These are phyloP conservation scores for Enteromius paludinosus DNA, from an alignment of 2,797 vertebrate species.

Conservation along the genomic window DNA sequence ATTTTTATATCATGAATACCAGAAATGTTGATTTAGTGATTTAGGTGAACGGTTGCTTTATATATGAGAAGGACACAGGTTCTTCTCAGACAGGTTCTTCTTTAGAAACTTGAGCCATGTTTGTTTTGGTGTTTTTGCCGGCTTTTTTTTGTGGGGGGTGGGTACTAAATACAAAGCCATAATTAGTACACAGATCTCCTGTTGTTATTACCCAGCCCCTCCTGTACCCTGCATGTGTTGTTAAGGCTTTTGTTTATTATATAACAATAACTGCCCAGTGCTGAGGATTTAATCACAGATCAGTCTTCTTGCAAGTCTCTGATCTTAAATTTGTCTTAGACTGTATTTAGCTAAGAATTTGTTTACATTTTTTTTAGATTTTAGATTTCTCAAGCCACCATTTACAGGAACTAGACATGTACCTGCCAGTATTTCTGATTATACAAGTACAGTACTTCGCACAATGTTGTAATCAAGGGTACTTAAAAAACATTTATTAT, in stretches of 20 bases:
- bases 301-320: neutral
- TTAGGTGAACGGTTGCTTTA: neutral
- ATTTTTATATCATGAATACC: neutral
- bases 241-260: conserved; percentile 9
- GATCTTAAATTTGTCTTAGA: neutral
- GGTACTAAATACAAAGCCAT: neutral
- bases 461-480: neutral
- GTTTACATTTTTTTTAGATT: neutral
- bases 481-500: neutral
- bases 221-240: conserved; percentile 1
- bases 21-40: neutral
- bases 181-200: neutral
- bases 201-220: neutral
- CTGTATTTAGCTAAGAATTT: neutral
- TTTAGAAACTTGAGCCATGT: neutral
- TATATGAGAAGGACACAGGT: no score
- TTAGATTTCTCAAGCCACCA: neutral
- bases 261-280: neutral
- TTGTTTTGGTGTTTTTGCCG: neutral
- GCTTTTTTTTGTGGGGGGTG: neutral
- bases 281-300: neutral
- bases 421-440: neutral
- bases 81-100: neutral
- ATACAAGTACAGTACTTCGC: neutral
- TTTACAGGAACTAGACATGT: neutral